A percentile compares a stretch with the other conserved stretches of the same genome.
Conservation (phyloP, 2,797 vertebrate genomes). For the Onychomys leucogaster region DNA sequence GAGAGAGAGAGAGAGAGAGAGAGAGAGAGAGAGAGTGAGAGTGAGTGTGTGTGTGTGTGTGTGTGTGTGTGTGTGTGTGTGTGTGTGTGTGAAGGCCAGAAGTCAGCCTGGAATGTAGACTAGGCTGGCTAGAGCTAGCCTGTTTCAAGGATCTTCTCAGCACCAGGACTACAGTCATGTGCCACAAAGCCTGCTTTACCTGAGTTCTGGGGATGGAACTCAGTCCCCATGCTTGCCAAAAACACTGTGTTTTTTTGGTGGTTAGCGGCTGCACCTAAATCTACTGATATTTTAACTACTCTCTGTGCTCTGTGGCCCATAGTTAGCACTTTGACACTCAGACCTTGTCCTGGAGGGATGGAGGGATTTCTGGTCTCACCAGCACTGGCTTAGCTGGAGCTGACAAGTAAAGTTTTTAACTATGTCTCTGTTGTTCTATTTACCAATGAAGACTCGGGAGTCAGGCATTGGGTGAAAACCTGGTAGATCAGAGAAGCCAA, state of each 20-base stretch:
- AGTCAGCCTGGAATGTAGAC: background rate
- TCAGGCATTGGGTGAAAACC: background rate
- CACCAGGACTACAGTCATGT: background rate
- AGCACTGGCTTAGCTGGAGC: background rate
- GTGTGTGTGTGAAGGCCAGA: background rate
- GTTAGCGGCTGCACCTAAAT: background rate
- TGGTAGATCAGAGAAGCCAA: background rate
- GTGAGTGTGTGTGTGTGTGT: too few species aligned
- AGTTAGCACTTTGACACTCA: background rate
- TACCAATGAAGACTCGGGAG: background rate
- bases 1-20: too few species aligned
- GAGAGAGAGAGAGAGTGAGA: too few species aligned
- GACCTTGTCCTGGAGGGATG: background rate
- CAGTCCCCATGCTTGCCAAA: background rate
- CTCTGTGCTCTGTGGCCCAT: accelerated
- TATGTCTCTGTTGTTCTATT: background rate
- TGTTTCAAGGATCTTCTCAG: background rate
- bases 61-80: background rate
- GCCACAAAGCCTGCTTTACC: background rate
- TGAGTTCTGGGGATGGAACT: background rate
- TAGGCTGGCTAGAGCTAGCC: background rate
- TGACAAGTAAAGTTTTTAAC: background rate
- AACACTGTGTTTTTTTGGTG: background rate
- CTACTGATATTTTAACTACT: background rate
- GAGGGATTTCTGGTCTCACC: background rate